These are phyloP conservation scores for Plecturocebus donacophilus DNA, from an alignment of 2,113 vertebrate species.

Conservation along the genomic window DNA sequence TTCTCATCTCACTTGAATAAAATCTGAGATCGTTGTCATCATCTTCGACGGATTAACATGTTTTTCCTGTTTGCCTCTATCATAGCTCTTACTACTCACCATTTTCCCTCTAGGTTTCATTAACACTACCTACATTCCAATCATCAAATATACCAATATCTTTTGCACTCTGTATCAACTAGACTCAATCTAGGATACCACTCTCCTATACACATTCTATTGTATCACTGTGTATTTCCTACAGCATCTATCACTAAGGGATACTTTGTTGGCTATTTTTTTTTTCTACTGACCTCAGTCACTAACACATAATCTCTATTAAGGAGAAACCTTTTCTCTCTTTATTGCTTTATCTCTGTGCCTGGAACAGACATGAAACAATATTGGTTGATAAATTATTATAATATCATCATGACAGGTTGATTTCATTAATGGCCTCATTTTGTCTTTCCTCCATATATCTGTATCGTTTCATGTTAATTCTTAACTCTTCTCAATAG, in stretches of 20 bases:
- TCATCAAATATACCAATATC: background rate
- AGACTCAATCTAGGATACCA: background rate
- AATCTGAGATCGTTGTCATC: background rate
- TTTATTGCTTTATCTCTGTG: background rate
- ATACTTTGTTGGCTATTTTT: background rate
- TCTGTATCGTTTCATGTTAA: background rate
- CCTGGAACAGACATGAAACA: background rate
- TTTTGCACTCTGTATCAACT: background rate
- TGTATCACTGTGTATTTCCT: background rate
- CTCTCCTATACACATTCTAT: background rate
- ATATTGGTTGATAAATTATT: background rate
- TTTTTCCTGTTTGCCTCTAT: background rate
- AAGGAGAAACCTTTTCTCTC: background rate
- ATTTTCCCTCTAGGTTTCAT: background rate
- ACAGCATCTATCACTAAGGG: background rate
- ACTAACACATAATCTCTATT: background rate
- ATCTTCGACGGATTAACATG: background rate
- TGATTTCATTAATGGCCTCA: background rate
- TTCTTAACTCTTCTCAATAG: background rate
- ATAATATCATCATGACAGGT: background rate
- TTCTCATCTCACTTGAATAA: background rate
- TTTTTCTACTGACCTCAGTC: background rate
- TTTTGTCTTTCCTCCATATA: background rate
- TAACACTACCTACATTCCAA: background rate
- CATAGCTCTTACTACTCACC: background rate